Conservation (phyloP, 1,140 invertebrate species). For the Drosophila navojoa region DNA sequence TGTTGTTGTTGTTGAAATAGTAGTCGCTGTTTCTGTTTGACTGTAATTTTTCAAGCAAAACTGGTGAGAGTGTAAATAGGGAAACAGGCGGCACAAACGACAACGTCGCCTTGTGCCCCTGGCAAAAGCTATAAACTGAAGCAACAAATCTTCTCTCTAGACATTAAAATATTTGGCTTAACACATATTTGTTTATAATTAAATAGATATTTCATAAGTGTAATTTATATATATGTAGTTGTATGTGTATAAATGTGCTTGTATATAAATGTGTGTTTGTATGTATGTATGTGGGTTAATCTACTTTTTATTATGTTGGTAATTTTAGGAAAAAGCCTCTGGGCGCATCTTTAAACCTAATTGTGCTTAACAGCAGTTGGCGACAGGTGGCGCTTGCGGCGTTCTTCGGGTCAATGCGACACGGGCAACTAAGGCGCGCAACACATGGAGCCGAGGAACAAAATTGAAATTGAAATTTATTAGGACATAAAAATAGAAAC, state of each 20-base stretch:
- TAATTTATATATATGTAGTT: constrained; percentile 71
- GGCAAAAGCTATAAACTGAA: constrained; percentile 25
- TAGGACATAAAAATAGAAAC: constrained; percentile 9
- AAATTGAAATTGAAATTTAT: constrained; percentile 25
- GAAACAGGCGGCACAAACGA: constrained; percentile 17
- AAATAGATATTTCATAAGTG: constrained; percentile 68
- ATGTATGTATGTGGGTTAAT: constrained; percentile 25
- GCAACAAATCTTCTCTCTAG: constrained; percentile 51
- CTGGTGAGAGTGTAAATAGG: constrained; percentile 4
- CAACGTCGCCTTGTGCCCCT: constrained; percentile 9
- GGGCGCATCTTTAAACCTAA: constrained; percentile 79
- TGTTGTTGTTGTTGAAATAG: constrained; percentile 21
- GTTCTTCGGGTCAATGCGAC: constrained; percentile 66
- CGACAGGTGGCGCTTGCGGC: constrained; percentile 47
- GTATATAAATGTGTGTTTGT: constrained; percentile 1
- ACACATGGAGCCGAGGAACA: constrained; percentile 69
- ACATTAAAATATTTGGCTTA: constrained; percentile 77
- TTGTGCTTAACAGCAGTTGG: constrained; percentile 70
- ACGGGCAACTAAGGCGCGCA: constrained; percentile 27
- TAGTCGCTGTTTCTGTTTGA: constrained; percentile 5
- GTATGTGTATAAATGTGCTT: constrained; percentile 12
- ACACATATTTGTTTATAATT: constrained; percentile 77
- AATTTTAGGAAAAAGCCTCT: constrained; percentile 78
- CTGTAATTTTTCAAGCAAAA: constrained; percentile 25
- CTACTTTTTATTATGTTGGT: constrained; percentile 35